Evolutionary conservation across 2,797 vertebrate species (phyloP).

Genomic region (Helostoma temminkii): DNA sequence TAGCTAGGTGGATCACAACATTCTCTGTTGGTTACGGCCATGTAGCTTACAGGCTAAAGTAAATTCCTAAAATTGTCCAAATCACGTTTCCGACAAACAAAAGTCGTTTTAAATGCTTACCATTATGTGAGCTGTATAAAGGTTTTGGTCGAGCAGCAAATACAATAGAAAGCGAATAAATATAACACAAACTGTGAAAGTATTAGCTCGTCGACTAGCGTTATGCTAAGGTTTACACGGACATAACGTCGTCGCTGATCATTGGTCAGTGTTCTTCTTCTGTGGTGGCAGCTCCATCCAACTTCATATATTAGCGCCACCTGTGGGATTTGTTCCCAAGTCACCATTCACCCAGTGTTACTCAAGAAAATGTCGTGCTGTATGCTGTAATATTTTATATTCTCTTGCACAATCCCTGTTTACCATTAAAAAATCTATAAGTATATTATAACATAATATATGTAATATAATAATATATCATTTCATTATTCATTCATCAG

Average conservation of each 20-base stretch:
- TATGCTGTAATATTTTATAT: not conserved
- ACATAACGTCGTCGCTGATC: conserved; percentile 13
- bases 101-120: conserved; percentile 1
- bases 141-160: not conserved
- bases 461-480: no score
- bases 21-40: not conserved
- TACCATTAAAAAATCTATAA: no score
- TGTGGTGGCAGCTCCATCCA: not conserved
- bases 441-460: no score
- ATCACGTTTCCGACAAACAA: not conserved
- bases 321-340: not conserved
- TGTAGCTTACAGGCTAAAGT: not conserved
- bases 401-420: no score
- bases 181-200: not conserved
- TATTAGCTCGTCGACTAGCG: not conserved
- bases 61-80: not conserved
- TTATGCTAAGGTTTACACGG: conserved; percentile 10
- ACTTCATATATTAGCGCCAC: not conserved
- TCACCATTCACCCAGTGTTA: not conserved
- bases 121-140: conserved; percentile 31
- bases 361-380: not conserved
- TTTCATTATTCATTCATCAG: not conserved
- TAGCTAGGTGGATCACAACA: not conserved
- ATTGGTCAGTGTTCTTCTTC: conserved; percentile 61
- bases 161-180: not conserved